Evolutionary conservation across 2,113 vertebrate species (phyloP).

Genomic region (Salminus brasiliensis): DNA sequence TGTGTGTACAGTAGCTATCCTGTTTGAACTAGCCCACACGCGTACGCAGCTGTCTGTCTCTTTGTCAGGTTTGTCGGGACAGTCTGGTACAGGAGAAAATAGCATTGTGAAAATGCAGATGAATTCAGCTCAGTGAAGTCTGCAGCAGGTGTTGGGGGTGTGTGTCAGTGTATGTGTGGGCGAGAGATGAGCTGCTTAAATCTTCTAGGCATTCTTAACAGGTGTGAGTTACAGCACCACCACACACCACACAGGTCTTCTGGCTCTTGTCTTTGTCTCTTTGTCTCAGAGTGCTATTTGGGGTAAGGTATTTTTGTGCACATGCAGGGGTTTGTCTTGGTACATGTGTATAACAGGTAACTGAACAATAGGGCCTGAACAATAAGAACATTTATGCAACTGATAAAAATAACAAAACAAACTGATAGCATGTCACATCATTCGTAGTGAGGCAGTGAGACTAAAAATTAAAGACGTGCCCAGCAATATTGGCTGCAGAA

Average conservation of each 20-base stretch:
- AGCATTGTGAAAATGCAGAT: constrained; percentile 44
- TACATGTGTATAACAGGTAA: too few relatives aligned
- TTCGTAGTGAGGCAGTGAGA: too few relatives aligned
- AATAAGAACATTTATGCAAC: too few relatives aligned
- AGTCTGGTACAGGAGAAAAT: constrained; percentile 22
- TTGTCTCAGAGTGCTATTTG: background rate
- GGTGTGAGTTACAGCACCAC: constrained; percentile 36
- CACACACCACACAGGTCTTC: constrained; percentile 7
- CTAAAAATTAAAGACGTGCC: too few relatives aligned
- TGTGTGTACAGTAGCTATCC: background rate
- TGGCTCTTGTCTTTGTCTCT: constrained; percentile 26
- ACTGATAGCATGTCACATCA: too few relatives aligned
- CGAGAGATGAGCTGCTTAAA: constrained; percentile 29
- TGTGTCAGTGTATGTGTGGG: background rate
- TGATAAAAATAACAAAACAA: too few relatives aligned
- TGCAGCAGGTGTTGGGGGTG: constrained; percentile 30
- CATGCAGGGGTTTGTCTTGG: too few relatives aligned
- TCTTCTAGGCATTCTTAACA: constrained; percentile 38
- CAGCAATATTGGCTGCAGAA: too few relatives aligned
- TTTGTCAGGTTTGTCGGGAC: constrained; percentile 16
- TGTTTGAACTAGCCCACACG: constrained; percentile 19
- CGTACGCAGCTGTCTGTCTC: background rate
- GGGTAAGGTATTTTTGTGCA: background rate
- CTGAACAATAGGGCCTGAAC: too few relatives aligned
- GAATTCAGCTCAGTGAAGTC: constrained; percentile 16